Conservation (phyloP, 1,140 invertebrate genomes). For the Pseudoatta argentina region DNA sequence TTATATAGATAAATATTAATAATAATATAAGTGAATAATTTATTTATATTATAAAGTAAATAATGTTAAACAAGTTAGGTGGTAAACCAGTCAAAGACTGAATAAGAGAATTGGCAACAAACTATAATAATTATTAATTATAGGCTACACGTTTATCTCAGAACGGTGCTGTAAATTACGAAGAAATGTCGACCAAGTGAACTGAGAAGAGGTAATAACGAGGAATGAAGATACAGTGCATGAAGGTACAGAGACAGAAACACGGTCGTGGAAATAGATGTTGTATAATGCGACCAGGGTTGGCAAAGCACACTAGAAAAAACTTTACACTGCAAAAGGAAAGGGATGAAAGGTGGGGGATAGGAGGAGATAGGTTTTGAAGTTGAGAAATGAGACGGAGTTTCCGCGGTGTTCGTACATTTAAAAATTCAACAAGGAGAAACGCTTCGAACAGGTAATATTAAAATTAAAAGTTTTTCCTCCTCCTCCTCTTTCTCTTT, state of each 20-base stretch:
- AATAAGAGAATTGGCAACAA: neutral
- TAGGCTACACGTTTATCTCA: neutral
- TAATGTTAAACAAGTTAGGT: neutral
- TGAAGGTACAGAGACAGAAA: conserved; percentile 42
- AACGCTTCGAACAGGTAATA: conserved; percentile 53
- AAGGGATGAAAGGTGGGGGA: neutral
- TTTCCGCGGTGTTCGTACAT: conserved; percentile 49
- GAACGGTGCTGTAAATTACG: neutral
- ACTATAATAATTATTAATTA: conserved; percentile 32
- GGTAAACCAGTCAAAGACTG: neutral
- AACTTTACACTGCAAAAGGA: conserved; percentile 42
- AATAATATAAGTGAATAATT: neutral
- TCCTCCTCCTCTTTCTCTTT: neutral
- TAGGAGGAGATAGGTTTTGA: conserved; percentile 44
- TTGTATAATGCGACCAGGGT: conserved; percentile 53
- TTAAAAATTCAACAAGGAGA: conserved; percentile 60
- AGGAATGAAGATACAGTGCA: conserved; percentile 3
- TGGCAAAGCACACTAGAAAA: conserved; percentile 35
- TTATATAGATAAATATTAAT: neutral
- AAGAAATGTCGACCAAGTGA: conserved; percentile 1
- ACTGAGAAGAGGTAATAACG: conserved; percentile 34
- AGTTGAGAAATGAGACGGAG: conserved; percentile 59
- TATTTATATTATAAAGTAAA: neutral
- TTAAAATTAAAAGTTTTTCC: conserved; percentile 60
- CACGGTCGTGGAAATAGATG: conserved; percentile 35